Conservation (phyloP, 1,140 invertebrate species). For the Cotesia typhae region DNA sequence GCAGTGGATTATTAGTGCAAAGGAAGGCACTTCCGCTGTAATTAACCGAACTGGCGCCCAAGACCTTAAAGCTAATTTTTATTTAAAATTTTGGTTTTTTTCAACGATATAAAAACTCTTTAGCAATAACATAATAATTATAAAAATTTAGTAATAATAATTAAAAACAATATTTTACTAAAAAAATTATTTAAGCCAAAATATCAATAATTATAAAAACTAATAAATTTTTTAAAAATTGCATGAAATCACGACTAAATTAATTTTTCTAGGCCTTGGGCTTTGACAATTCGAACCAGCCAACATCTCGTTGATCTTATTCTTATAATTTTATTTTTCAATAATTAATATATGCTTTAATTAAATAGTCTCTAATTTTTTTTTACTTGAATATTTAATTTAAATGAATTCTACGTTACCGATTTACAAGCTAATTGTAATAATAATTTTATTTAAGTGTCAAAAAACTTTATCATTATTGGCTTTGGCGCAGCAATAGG, state of each 20-base stretch:
- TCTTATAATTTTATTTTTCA: conserved; percentile 47
- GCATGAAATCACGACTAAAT: conserved; percentile 3
- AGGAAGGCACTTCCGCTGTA: conserved; percentile 65
- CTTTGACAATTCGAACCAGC: conserved; percentile 49
- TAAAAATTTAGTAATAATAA: too few relatives aligned
- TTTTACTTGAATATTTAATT: conserved; percentile 33
- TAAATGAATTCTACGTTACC: conserved; percentile 52
- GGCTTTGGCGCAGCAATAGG: conserved; percentile 13
- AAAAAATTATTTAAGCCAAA: not conserved
- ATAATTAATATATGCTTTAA: conserved; percentile 4
- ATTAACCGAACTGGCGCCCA: conserved; percentile 43
- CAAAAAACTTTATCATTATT: conserved; percentile 1
- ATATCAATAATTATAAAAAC: conserved; percentile 8
- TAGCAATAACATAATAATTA: too few relatives aligned
- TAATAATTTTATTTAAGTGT: conserved; percentile 10
- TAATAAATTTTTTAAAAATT: conserved; percentile 19
- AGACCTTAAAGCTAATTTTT: conserved; percentile 32
- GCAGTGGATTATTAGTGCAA: conserved; percentile 53
- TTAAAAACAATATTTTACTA: too few relatives aligned
- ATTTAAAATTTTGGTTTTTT: conserved; percentile 8
- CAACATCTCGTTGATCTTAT: conserved; percentile 53
- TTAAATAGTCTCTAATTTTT: conserved; percentile 32
- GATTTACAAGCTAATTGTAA: conserved; percentile 35
- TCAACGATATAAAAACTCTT: not conserved
- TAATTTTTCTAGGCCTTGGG: conserved; percentile 38